Conservation (phyloP, 2,797 vertebrate species). For the Hemitrygon akajei region DNA sequence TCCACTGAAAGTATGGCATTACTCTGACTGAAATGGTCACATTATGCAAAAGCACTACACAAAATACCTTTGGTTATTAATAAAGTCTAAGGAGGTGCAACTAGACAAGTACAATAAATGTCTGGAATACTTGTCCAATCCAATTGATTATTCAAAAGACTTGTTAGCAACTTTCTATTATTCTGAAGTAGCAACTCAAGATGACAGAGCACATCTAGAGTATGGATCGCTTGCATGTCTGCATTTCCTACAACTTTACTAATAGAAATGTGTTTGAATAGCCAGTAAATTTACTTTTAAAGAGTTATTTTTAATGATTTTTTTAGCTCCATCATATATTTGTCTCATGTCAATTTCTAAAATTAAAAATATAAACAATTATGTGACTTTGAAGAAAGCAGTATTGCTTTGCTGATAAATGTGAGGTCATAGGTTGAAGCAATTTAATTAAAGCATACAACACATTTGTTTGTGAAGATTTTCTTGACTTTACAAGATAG, state of each 20-base stretch:
- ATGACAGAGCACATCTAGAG: not conserved
- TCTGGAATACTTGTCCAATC: not conserved
- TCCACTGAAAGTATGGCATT: not conserved
- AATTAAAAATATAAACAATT: not conserved
- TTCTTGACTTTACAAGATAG: not conserved
- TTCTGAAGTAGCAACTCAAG: not conserved
- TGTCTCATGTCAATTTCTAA: not conserved
- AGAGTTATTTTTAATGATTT: not conserved
- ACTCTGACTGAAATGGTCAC: not conserved
- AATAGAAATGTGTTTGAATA: not conserved
- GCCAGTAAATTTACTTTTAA: not conserved
- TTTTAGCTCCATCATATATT: not conserved
- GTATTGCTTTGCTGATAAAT: not conserved
- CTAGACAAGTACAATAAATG: not conserved
- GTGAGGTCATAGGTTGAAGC: not conserved
- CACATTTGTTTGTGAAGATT: not conserved
- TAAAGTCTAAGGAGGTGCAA: not conserved
- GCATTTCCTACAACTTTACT: not conserved
- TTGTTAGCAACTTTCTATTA: not conserved
- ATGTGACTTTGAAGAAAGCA: not conserved
- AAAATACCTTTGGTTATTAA: not conserved
- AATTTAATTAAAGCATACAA: not conserved
- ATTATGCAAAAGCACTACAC: not conserved
- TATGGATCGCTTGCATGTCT: not conserved
- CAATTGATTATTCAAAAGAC: not conserved